phyloP scores from a whole-genome alignment of 1,140 invertebrate species.

The Nylanderia fulva region DNA sequence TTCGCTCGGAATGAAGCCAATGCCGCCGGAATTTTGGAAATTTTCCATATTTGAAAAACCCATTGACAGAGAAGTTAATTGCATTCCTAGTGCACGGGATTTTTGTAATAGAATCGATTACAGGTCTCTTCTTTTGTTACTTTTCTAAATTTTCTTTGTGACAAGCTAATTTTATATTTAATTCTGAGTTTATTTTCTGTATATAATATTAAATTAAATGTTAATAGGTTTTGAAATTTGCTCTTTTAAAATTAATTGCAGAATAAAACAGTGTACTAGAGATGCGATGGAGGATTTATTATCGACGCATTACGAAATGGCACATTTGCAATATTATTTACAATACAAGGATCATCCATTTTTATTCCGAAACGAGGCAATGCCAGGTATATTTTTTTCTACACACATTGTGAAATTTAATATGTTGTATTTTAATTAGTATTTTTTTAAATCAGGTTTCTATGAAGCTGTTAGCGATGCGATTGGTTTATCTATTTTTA shows the following conservation, averaged over 20 bases:
- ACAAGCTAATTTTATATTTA: background rate
- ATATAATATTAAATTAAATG: background rate
- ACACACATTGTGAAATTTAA: background rate
- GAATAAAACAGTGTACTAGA: constrained; percentile 96
- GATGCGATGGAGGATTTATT: constrained; percentile 93
- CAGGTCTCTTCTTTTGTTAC: constrained; percentile 86
- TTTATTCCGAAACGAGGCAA: constrained; percentile 91
- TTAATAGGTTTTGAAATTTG: background rate
- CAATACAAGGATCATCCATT: constrained; percentile 92
- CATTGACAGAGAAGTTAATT: constrained; percentile 90
- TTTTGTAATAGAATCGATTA: constrained; percentile 94
- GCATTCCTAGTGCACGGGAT: constrained; percentile 95
- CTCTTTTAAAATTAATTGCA: constrained; percentile 80
- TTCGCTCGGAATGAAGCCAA: constrained; percentile 91
- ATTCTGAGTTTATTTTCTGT: background rate
- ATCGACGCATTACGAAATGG: constrained; percentile 95
- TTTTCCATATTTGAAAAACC: constrained; percentile 92
- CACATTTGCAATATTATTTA: constrained; percentile 94
- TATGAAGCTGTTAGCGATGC: constrained; percentile 96
- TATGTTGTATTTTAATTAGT: constrained; percentile 19
- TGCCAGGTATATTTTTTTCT: constrained; percentile 88
- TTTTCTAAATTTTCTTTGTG: too few relatives aligned
- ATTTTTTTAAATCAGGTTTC: constrained; percentile 88
- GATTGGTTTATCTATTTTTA: constrained; percentile 91
- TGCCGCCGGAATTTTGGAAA: constrained; percentile 93